Conservation (phyloP, 2,888 invertebrate species). For the Acleris emargana region DNA sequence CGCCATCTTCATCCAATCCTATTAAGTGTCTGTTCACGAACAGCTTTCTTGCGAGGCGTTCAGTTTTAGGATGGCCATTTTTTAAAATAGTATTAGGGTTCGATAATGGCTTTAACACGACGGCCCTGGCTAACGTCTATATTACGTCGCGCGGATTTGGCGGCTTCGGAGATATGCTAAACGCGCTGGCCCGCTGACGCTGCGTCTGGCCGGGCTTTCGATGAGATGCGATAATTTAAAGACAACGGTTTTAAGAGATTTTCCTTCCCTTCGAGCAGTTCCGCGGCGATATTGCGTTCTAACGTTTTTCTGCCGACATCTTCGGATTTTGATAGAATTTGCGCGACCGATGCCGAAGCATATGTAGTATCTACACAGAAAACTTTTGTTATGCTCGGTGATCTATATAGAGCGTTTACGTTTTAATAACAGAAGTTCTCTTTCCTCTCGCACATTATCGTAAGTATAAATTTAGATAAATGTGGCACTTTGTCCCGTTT, state of each 20-base stretch:
- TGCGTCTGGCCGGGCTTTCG: slow-evolving; percentile 66
- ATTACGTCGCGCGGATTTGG: slow-evolving; percentile 67
- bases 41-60: slow-evolving; percentile 65
- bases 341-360: slow-evolving; percentile 57
- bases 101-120: slow-evolving; percentile 75
- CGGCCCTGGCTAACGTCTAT: slow-evolving; percentile 62
- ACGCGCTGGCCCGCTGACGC: slow-evolving; percentile 68
- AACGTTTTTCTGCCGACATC: slow-evolving; percentile 21
- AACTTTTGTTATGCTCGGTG: slow-evolving; percentile 24
- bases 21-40: slow-evolving; percentile 75
- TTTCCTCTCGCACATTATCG: slow-evolving; percentile 30
- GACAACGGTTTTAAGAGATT: slow-evolving; percentile 65
- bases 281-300: slow-evolving; percentile 62
- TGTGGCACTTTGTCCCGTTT: slow-evolving; percentile 33
- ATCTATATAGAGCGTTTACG: slow-evolving; percentile 38
- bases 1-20: slow-evolving; percentile 80
- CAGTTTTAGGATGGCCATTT: slow-evolving; percentile 76
- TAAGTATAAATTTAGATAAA: slow-evolving; percentile 35
- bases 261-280: slow-evolving; percentile 48
- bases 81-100: slow-evolving; percentile 77
- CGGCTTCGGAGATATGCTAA: slow-evolving; percentile 75
- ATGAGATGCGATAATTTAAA: slow-evolving; percentile 74
- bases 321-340: slow-evolving; percentile 46
- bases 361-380: slow-evolving; percentile 18
- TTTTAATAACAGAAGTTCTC: slow-evolving; percentile 33